phyloP scores from a whole-genome alignment of 2,888 invertebrate species.

The Crepidodera aurea region DNA sequence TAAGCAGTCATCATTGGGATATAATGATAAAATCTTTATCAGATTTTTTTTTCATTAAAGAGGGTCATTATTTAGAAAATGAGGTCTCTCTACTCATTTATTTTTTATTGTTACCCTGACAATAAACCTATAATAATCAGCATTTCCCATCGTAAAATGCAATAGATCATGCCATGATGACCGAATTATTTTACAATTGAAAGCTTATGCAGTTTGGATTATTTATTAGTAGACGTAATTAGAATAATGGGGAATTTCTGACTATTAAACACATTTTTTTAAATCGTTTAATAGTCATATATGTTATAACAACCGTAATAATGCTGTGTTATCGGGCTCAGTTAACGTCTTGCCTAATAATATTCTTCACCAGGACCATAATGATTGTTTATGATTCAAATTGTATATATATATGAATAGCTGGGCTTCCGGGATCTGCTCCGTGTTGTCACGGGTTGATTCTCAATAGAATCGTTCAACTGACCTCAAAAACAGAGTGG shows the following conservation, averaged over 20 bases:
- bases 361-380: no score
- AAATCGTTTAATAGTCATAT: no score
- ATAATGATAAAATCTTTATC: slow-evolving; percentile 8
- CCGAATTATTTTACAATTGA: neutral
- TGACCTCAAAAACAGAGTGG: no score
- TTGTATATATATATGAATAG: no score
- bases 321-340: no score
- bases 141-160: slow-evolving; percentile 10
- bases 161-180: slow-evolving; percentile 5
- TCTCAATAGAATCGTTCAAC: no score
- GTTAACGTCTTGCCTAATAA: no score
- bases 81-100: neutral
- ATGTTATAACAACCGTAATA: no score
- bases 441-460: no score
- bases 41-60: slow-evolving; percentile 4
- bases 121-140: slow-evolving; percentile 5
- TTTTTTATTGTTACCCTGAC: slow-evolving; percentile 2
- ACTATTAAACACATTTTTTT: slow-evolving; percentile 9
- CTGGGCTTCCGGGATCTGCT: no score
- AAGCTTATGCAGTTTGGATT: neutral
- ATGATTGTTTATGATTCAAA: no score
- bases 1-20: neutral
- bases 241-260: neutral
- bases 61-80: slow-evolving; percentile 4
- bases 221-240: neutral